Conservation (phyloP, 2,888 invertebrate species). For the Coelinius sp. region DNA sequence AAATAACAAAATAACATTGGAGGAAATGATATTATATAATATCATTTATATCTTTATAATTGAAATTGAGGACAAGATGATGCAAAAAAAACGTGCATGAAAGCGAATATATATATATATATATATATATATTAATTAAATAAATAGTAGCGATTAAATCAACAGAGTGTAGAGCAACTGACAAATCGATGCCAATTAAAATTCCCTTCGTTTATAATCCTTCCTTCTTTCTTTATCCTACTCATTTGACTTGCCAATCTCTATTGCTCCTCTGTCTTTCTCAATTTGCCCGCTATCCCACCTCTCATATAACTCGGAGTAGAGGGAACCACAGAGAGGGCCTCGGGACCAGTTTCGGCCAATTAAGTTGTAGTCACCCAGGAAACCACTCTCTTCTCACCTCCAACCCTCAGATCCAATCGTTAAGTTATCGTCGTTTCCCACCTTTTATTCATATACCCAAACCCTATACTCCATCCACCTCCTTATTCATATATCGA, state of each 20-base stretch:
- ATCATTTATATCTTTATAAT: background rate
- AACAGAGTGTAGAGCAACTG: constrained; percentile 33
- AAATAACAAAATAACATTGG: constrained; percentile 30
- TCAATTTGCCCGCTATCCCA: background rate
- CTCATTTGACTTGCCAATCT: background rate
- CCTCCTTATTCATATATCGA: background rate
- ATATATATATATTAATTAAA: constrained; percentile 5
- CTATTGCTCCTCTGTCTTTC: background rate
- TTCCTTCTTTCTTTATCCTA: constrained; percentile 7
- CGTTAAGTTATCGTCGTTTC: constrained; percentile 30
- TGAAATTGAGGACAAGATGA: background rate
- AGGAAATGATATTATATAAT: too few species aligned
- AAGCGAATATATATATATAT: background rate
- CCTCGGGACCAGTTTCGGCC: constrained; percentile 63
- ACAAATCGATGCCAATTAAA: constrained; percentile 64
- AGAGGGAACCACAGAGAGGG: constrained; percentile 29
- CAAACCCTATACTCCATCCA: constrained; percentile 14
- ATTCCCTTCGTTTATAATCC: constrained; percentile 50
- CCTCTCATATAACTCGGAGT: background rate
- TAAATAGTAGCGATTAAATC: constrained; percentile 14
- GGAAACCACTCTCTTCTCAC: constrained; percentile 45
- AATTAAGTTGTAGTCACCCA: constrained; percentile 66
- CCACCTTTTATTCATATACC: constrained; percentile 24
- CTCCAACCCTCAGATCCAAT: constrained; percentile 18
- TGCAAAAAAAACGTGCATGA: background rate